Evolutionary conservation across 2,797 vertebrate species (phyloP), one percentile per base, ranked within the genome.

Genomic region (Bothrops alternatus): DNA sequence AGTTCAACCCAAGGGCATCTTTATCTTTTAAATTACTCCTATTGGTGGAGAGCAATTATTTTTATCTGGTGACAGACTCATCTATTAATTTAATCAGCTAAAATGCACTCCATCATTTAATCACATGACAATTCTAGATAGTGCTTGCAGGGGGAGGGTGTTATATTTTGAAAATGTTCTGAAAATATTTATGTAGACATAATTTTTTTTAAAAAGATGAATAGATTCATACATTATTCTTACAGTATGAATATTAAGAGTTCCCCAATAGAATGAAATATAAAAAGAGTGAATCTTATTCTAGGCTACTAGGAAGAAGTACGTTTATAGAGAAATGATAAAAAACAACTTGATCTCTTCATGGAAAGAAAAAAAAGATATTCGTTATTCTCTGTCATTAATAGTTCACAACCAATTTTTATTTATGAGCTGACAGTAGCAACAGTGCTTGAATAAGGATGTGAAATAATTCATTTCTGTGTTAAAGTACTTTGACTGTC

Each of bases 381-480:
- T 91, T 37, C 26, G 2, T 50, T 37, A 86, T 58, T 91, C 37
- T n/a, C 56, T 58, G 37, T 85, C 73, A 50, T 90, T 82, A 57
- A 90, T 85, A 82, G 90, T 57, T 82, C 73, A 82, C 55, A 28
- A 90, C 5, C 47, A n/a, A 47, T 86, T 86, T 86, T 61, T 86
- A 86, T n/a, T 91, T 91, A 91, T 58, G 90, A 61, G 57, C 78
- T 91, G 78, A 86, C 78, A 91, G 78, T 53, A 61, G 58, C 60
- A 86, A 61, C 82, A 86, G n/a, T 32, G 56, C 85, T 90, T 58
- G 50, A 86, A 91, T 91, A 91, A 91, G 85, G 78, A 58, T 63
- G 23, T 87, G 82, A 91, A 91, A 86, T 91, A 91, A 90, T 85
- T 85, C 90, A 86, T 86, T 91, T 20, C 32, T 91, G 58, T 61